phyloP scores from a whole-genome alignment of 2,113 vertebrate species.

The Oryzias celebensis region DNA sequence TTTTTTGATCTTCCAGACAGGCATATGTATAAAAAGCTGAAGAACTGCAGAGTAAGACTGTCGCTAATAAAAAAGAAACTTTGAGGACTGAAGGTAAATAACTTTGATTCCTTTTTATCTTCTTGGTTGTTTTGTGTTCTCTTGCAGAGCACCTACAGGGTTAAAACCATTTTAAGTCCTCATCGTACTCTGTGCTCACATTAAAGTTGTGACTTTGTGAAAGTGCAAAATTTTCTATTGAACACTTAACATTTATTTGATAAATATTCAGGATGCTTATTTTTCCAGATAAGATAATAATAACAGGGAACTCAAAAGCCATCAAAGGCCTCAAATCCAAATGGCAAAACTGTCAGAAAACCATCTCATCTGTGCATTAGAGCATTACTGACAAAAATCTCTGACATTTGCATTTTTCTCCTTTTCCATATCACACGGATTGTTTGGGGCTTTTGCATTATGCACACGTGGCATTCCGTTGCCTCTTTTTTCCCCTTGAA shows the following conservation, averaged over 20 bases:
- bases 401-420: slow-evolving; percentile 36
- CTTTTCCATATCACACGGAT: slow-evolving; percentile 14
- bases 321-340: neutral
- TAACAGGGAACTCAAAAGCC: neutral
- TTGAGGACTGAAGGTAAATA: neutral
- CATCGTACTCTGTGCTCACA: too few species aligned
- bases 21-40: slow-evolving; percentile 4
- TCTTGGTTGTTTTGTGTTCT: neutral
- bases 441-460: slow-evolving; percentile 25
- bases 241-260: neutral
- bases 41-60: neutral
- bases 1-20: slow-evolving; percentile 19
- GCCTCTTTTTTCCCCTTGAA: slow-evolving; percentile 15
- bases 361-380: neutral
- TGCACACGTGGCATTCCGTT: slow-evolving; percentile 36
- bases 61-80: slow-evolving; percentile 1
- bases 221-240: too few species aligned
- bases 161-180: too few species aligned
- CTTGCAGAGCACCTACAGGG: too few species aligned
- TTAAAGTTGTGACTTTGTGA: too few species aligned
- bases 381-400: slow-evolving; percentile 10
- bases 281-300: neutral
- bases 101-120: neutral
- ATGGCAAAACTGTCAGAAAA: neutral
- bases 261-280: neutral